phyloP scores from a whole-genome alignment of 2,113 vertebrate genomes.

The Chaetops frenatus region DNA sequence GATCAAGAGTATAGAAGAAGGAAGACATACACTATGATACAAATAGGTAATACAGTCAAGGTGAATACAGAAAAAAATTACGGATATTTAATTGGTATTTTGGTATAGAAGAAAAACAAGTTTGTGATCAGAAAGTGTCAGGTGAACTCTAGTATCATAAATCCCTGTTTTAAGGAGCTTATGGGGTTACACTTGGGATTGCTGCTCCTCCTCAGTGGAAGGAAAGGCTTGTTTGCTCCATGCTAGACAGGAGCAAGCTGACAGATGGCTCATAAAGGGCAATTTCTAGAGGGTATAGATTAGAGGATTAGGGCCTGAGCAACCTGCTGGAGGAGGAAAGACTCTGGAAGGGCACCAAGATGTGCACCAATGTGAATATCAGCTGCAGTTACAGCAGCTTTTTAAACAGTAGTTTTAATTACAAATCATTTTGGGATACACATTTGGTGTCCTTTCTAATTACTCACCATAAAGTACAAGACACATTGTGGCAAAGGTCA shows the following conservation, averaged over 20 bases:
- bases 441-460: background rate
- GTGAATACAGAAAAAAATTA: background rate
- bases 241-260: background rate
- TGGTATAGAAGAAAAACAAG: background rate
- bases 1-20: background rate
- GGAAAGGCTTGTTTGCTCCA: background rate
- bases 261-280: background rate
- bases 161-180: background rate
- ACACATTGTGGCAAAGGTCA: conserved; percentile 7
- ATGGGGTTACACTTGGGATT: background rate
- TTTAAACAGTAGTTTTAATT: background rate
- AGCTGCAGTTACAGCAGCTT: background rate
- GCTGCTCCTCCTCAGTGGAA: background rate
- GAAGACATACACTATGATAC: background rate
- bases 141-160: background rate
- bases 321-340: background rate
- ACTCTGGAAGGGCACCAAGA: background rate
- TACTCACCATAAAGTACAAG: background rate
- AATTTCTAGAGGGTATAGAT: background rate
- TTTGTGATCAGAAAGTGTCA: background rate
- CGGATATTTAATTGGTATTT: background rate
- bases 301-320: background rate
- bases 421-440: background rate
- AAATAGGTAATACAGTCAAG: background rate
- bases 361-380: background rate